Percentiles rank a stretch among this genome's conserved stretches.
These are phyloP conservation scores for Halichondria panicea DNA, from an alignment of 37 sponge, comb jelly and placozoan genomes.

Conservation along the genomic window DNA sequence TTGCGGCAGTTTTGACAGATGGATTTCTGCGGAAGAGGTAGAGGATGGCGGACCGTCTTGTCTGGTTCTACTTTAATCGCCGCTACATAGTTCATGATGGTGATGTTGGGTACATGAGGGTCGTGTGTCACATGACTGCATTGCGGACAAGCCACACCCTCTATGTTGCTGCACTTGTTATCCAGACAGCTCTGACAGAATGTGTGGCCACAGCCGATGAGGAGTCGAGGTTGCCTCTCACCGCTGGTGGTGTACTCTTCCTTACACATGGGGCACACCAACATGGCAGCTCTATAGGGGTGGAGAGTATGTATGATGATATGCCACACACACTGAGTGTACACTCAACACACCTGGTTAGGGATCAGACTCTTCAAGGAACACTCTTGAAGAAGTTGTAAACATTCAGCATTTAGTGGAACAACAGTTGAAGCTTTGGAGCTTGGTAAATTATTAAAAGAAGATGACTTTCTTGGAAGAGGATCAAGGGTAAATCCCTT, in stretches of 20 bases:
- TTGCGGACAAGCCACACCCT: slow-evolving; percentile 44
- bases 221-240: slow-evolving; percentile 46
- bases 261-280: slow-evolving; percentile 47
- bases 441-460: too few relatives aligned
- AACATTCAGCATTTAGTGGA: too few relatives aligned
- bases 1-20: slow-evolving; percentile 53
- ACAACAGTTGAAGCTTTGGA: too few relatives aligned
- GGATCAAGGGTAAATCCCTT: too few relatives aligned
- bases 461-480: too few relatives aligned
- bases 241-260: slow-evolving; percentile 45
- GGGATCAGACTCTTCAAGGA: too few relatives aligned
- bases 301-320: too few relatives aligned
- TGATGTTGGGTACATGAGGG: slow-evolving; percentile 58
- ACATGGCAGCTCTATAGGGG: slow-evolving; percentile 23
- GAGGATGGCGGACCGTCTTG: slow-evolving; percentile 18
- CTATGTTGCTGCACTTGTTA: not conserved
- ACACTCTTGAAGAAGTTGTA: too few relatives aligned
- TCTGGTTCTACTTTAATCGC: slow-evolving; percentile 8
- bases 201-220: slow-evolving; percentile 63
- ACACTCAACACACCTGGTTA: too few relatives aligned
- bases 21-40: slow-evolving; percentile 31
- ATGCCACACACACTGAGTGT: too few relatives aligned
- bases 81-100: slow-evolving; percentile 63
- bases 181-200: slow-evolving; percentile 55
- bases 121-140: slow-evolving; percentile 33